These are phyloP conservation scores for Drosophila trichaetosa DNA, from an alignment of 2,888 invertebrate species.

Conservation along the genomic window DNA sequence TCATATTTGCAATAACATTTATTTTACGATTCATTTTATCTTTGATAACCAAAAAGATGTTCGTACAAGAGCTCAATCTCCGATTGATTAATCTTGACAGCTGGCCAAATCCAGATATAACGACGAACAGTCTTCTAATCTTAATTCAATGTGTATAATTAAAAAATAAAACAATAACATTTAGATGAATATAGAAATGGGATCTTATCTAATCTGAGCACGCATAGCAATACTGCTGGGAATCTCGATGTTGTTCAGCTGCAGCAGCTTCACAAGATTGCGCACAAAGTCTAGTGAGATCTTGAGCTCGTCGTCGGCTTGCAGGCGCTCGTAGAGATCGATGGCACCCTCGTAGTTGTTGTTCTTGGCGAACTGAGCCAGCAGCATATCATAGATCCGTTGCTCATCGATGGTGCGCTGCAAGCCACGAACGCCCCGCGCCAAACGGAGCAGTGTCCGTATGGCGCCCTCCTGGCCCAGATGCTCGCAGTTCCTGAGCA, in stretches of 20 bases:
- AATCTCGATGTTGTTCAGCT: conserved; percentile 82
- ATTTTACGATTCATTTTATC: neutral
- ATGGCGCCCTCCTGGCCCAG: conserved; percentile 81
- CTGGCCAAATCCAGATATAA: neutral
- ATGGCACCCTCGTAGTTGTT: conserved; percentile 81
- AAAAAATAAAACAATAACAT: conserved; percentile 21
- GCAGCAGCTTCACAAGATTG: conserved; percentile 81
- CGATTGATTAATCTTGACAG: neutral
- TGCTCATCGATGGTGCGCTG: conserved; percentile 82
- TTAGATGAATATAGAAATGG: neutral
- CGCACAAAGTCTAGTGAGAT: conserved; percentile 80
- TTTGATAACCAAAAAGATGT: neutral
- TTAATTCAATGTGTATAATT: neutral
- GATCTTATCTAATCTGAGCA: conserved; percentile 75
- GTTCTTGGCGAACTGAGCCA: conserved; percentile 75
- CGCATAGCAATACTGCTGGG: conserved; percentile 83
- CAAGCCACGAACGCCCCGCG: conserved; percentile 80
- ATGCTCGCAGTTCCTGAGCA: conserved; percentile 86
- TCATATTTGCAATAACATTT: neutral
- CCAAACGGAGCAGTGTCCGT: conserved; percentile 79
- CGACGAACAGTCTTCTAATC: neutral
- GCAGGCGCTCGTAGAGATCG: conserved; percentile 82
- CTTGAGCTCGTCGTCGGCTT: conserved; percentile 80
- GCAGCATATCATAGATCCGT: conserved; percentile 82
- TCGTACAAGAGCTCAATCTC: neutral